Evolutionary conservation across 2,113 vertebrate species (phyloP), one percentile per base, ranked within the genome.

Genomic region (Ivindomyrus marchei): DNA sequence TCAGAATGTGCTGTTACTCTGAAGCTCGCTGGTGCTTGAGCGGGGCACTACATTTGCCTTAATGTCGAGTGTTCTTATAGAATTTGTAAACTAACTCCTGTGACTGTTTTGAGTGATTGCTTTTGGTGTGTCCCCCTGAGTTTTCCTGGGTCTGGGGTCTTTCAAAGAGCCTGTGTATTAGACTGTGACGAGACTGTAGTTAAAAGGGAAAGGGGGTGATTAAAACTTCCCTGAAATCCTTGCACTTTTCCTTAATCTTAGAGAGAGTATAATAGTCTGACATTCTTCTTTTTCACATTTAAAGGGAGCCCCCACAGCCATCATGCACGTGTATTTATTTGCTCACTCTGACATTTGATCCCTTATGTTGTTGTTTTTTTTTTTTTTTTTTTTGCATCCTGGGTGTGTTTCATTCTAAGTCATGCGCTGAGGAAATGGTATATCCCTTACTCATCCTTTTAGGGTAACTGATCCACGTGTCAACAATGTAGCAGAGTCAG

Each of bases 31-130:
- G 80, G 31, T 89, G 50, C 85, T 45, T 58, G 39, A 85, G 42
- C 27, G 52, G 52, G 47, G 21, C 21, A 21, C 36, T 62, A 31
- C 17, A 85, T 74, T 85, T 52, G 50, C 52, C 89, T 85, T 89
- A 27, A 62, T 39, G 36, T 62, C 56, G 36, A 83, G 66, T 84
- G 89, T 80, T 77, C 46, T 70, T 89, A 42, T 62, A 56, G 46
- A 53, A 45, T 19, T 13, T 85, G 50, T 85, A 62, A 66, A 62
- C 87, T 45, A 24, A 88, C 42, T 88, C n/a, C 9, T 62, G 36
- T 85, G 77, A 62, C 36, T 88, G 36, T 88, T n/a, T 85, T 46
- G 70, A 89, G 11, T 56, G 80, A 85, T 85, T 56, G 77, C 39
- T 58, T 89, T 62, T 89, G 77, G 52, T 8, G 89, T 85, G 36